phyloP scores from a whole-genome alignment of 2,888 invertebrate species.

The Drosophila yooni region DNA sequence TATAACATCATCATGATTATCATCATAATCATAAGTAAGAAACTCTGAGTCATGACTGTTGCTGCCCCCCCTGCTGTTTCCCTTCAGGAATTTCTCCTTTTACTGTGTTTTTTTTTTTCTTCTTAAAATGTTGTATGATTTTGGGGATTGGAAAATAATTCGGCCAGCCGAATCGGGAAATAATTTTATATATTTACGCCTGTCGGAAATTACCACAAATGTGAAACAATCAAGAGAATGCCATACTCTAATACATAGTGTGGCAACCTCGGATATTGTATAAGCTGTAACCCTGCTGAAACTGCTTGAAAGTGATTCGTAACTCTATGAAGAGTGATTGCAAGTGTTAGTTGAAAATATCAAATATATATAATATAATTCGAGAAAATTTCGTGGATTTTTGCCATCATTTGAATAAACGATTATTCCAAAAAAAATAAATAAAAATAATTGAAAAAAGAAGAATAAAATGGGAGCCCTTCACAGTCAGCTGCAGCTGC shows the following conservation, averaged over 20 bases:
- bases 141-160: constrained; percentile 21
- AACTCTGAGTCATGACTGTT: constrained; percentile 34
- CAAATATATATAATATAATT: not conserved
- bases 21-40: constrained; percentile 1
- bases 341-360: not conserved
- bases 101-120: constrained; percentile 3
- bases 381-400: not conserved
- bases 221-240: not conserved
- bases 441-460: not conserved
- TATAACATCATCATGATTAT: constrained; percentile 12
- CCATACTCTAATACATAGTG: not conserved
- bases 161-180: not conserved
- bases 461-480: not conserved
- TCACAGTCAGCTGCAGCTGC: constrained; percentile 8
- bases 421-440: not conserved
- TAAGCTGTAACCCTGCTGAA: not conserved
- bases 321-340: not conserved
- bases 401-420: not conserved
- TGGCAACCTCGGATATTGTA: not conserved
- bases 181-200: constrained; percentile 12
- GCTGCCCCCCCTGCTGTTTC: not conserved
- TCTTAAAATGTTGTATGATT: not conserved
- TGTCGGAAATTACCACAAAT: constrained; percentile 8
- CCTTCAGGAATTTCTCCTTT: not conserved
- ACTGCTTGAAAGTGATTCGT: not conserved